phyloP scores from a whole-genome alignment of 2,113 vertebrate species.

The Haliaeetus leucogaster region DNA sequence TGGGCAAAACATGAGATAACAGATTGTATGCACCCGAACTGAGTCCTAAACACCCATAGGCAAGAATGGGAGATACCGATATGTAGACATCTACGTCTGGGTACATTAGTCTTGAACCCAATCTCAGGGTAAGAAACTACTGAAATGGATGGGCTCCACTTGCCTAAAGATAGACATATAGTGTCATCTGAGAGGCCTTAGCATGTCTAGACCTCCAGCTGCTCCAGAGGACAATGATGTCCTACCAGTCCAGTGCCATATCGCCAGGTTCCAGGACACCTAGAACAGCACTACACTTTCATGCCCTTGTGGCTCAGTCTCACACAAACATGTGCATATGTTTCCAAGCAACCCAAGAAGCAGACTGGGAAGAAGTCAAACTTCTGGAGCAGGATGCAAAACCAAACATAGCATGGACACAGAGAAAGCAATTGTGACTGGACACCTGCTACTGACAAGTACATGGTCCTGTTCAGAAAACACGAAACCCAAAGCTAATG shows the following conservation, averaged over 20 bases:
- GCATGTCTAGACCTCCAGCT: accelerated
- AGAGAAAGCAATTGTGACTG: not conserved
- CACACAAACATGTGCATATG: not conserved
- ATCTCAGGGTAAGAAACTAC: not conserved
- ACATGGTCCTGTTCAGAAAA: not conserved
- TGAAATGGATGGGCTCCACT: not conserved
- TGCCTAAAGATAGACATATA: not conserved
- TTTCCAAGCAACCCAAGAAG: not conserved
- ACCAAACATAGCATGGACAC: not conserved
- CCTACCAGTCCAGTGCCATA: not conserved
- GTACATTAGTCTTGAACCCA: not conserved
- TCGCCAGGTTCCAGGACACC: not conserved
- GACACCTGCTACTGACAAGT: not conserved
- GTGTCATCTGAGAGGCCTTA: not conserved
- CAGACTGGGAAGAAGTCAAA: not conserved
- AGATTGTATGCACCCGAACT: not conserved
- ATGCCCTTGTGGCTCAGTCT: not conserved
- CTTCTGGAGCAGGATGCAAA: not conserved
- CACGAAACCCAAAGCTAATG: not conserved
- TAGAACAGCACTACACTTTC: not conserved
- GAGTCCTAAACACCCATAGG: not conserved
- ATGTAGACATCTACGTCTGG: not conserved
- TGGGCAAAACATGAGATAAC: not conserved
- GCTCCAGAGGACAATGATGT: not conserved
- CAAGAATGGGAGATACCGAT: not conserved